Percentiles rank a stretch among this genome's conserved stretches.
Conservation (phyloP, 2,797 vertebrate genomes). For the Thripadectes ignobilis region DNA sequence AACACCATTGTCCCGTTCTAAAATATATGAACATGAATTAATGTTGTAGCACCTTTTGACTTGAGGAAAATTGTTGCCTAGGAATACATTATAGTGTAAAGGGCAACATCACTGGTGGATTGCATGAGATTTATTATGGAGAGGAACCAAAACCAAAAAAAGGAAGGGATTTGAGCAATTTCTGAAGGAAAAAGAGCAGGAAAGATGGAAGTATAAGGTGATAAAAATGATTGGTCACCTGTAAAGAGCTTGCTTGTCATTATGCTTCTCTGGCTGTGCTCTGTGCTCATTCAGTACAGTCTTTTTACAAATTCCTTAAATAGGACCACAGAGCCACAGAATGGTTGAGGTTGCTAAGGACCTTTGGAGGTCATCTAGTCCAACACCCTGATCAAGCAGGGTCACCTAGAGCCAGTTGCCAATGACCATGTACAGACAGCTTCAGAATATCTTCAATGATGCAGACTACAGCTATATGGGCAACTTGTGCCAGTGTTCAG, state of each 20-base stretch:
- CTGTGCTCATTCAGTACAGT: background rate
- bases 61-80: background rate
- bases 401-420: background rate
- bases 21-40: background rate
- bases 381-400: background rate
- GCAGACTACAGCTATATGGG: background rate
- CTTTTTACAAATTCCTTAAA: background rate
- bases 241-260: background rate
- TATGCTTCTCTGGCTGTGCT: background rate
- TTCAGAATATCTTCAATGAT: background rate
- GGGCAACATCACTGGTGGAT: background rate
- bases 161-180: background rate
- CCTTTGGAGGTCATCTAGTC: background rate
- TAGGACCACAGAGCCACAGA: background rate
- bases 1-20: background rate
- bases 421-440: background rate
- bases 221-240: background rate
- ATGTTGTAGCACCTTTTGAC: background rate
- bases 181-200: background rate
- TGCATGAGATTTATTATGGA: background rate
- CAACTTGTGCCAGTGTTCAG: background rate
- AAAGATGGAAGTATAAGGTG: background rate
- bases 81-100: background rate
- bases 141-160: background rate
- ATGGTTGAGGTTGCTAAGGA: background rate